Evolutionary conservation across 64 coral and sea anemone genomes (phyloP).

Genomic region (Stichodactyla helianthus): DNA sequence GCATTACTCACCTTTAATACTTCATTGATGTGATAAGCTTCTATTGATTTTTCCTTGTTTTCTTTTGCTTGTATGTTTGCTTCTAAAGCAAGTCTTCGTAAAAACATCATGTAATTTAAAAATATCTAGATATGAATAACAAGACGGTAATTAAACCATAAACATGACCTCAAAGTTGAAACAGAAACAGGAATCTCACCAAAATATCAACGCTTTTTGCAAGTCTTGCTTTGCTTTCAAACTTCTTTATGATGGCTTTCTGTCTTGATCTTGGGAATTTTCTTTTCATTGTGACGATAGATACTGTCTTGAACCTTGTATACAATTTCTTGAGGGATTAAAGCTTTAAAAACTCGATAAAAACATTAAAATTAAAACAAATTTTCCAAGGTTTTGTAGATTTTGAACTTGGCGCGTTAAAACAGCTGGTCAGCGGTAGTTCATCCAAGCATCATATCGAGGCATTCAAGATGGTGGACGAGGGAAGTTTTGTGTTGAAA

Average conservation of each 20-base stretch:
- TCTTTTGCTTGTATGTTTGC: slow-evolving; percentile 68
- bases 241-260: slow-evolving; percentile 88
- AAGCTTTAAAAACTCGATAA: background rate
- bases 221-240: slow-evolving; percentile 63
- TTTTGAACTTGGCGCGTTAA: slow-evolving; percentile 5
- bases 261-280: slow-evolving; percentile 68
- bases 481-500: background rate
- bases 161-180: background rate
- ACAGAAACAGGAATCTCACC: slow-evolving; percentile 19
- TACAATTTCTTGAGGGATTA: background rate
- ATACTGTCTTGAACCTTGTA: background rate
- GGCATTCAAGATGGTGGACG: slow-evolving; percentile 1
- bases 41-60: slow-evolving; percentile 38
- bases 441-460: background rate
- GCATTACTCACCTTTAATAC: slow-evolving; percentile 45
- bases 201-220: slow-evolving; percentile 72
- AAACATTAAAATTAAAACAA: background rate
- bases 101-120: slow-evolving; percentile 85
- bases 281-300: slow-evolving; percentile 50
- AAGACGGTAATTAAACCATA: background rate
- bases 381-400: background rate
- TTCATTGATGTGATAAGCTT: slow-evolving; percentile 53
- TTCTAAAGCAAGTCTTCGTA: slow-evolving; percentile 63
- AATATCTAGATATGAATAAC: slow-evolving; percentile 58
- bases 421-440: background rate